Evolutionary conservation across 2,888 invertebrate genomes (phyloP).

Genomic region (Diadegma fenestrale): DNA sequence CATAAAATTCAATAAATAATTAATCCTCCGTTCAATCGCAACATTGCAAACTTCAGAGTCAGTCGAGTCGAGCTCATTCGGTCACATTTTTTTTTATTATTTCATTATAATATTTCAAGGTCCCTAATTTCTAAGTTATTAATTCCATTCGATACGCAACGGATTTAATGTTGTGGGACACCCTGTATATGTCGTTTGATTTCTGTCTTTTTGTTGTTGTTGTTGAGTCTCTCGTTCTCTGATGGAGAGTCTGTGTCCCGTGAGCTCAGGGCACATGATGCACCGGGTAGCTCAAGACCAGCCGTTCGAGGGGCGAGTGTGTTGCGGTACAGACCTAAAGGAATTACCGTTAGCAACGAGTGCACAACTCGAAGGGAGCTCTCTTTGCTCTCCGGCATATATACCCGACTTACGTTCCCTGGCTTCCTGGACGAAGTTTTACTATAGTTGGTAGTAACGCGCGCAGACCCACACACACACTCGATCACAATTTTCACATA

Average conservation of each 20-base stretch:
- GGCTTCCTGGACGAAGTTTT: slow-evolving; percentile 66
- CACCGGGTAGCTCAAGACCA: slow-evolving; percentile 62
- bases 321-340: slow-evolving; percentile 83
- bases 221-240: background rate
- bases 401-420: slow-evolving; percentile 68
- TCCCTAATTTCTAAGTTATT: background rate
- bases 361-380: slow-evolving; percentile 80
- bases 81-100: background rate
- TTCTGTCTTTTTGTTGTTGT: slow-evolving; percentile 46
- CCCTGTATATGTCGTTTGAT: slow-evolving; percentile 22
- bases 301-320: slow-evolving; percentile 63
- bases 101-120: no score
- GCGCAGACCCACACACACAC: slow-evolving; percentile 17
- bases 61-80: background rate
- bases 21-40: no score
- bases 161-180: background rate
- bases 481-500: slow-evolving; percentile 17
- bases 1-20: no score
- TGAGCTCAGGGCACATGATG: slow-evolving; percentile 28
- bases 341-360: slow-evolving; percentile 83
- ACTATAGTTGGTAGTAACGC: slow-evolving; percentile 52
- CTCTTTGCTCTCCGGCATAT: slow-evolving; percentile 68
- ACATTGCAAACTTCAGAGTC: no score
- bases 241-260: slow-evolving; percentile 21
- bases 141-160: background rate